These are phyloP conservation scores for Drosophila repleta DNA, from an alignment of 1,140 invertebrate species.

Conservation along the genomic window DNA sequence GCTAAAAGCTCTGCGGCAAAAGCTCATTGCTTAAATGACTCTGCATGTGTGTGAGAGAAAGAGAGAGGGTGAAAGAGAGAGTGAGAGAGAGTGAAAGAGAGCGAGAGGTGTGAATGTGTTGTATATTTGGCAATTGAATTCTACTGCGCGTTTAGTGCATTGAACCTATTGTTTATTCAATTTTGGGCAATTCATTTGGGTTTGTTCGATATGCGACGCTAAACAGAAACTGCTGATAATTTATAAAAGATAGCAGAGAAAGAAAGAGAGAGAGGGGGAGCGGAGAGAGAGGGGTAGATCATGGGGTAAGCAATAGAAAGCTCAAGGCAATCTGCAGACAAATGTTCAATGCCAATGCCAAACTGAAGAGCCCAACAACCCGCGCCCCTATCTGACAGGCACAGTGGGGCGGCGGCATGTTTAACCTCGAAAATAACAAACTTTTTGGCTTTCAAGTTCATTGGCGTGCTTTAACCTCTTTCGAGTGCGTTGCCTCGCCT, in stretches of 20 bases:
- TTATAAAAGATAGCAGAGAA: conserved; percentile 16
- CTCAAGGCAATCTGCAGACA: conserved; percentile 7
- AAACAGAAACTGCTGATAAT: conserved; percentile 67
- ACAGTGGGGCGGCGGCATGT: conserved; percentile 31
- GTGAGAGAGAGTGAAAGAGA: not conserved
- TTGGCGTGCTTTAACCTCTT: conserved; percentile 74
- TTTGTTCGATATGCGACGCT: conserved; percentile 55
- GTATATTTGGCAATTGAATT: conserved; percentile 61
- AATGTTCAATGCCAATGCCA: conserved; percentile 46
- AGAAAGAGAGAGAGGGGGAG: not conserved
- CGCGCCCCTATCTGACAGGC: not conserved
- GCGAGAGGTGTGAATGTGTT: not conserved
- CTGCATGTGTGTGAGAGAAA: not conserved
- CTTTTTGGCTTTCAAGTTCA: conserved; percentile 75
- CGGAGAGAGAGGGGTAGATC: not conserved
- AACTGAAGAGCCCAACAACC: conserved; percentile 25
- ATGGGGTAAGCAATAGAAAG: not conserved
- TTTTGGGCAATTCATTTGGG: conserved; percentile 43
- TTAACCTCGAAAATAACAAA: conserved; percentile 76
- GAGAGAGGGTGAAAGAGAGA: not conserved
- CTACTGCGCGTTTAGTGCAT: conserved; percentile 76
- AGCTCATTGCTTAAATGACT: conserved; percentile 23
- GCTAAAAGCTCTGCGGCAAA: conserved; percentile 15
- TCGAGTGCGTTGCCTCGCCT: conserved; percentile 63
- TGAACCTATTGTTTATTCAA: conserved; percentile 79